Evolutionary conservation across 1,140 invertebrate genomes (phyloP), one percentile per base, ranked within the genome.

Genomic region (Pentalonia nigronervosa): DNA sequence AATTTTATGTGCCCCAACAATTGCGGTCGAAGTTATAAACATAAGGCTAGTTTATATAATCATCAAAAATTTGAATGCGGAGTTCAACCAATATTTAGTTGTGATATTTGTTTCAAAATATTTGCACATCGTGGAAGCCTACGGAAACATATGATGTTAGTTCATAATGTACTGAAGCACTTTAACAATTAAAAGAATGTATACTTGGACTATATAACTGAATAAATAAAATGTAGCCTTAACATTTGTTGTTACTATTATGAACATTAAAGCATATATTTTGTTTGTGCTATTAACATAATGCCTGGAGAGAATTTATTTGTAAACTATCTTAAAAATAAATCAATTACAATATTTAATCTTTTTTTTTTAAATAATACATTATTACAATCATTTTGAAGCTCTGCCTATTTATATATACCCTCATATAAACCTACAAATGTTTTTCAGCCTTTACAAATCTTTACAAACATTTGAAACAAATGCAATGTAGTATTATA

Each of bases 401-500:
- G n/a, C 21, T n/a, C 9, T 23, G 21, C 8, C 20, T 36, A 9
- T 17, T 34, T 30, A 83, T 14, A 50, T 0, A 30, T 93, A 67
- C 48, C 76, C 30, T 83, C 3, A 89, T 7, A 94, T 90, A 94
- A 93, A 94, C 56, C 23, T 94, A 94, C 60, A 94, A 94, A 88
- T n/a, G 23, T 50, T 14, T 86, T 30, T 30, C 25, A 17, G 41
- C 41, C 41, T 41, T 41, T 41, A 41, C 41, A 41, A 41, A 4
- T 41, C 41, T 94, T 20, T 95, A 94, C 67, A 94, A 94, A 89
- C n/a, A 34, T 53, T 17, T 87, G 23, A 17, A 94, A 84, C 76
- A 94, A 94, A 91, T 94, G 94, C 76, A 93, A 94, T 14, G 94
- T 94, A 95, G 96, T 96, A 94, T 96, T 96, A 30, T n/a, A 41